Percentiles rank a stretch among this genome's conserved stretches.
phyloP scores from a whole-genome alignment of 1,140 invertebrate species.

The Anthonomus grandis region DNA sequence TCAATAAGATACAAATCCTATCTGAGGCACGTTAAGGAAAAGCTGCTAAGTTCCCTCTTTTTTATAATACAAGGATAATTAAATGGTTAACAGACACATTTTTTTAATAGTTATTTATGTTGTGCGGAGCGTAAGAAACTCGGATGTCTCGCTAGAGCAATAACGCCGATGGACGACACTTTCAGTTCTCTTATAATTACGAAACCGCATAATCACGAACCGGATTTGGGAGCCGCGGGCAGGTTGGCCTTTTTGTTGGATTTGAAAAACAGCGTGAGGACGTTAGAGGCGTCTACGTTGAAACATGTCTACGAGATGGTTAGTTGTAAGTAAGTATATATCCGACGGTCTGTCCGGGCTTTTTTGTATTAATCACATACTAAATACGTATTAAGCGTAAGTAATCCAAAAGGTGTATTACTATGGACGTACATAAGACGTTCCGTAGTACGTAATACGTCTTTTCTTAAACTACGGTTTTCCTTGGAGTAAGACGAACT shows the following conservation, averaged over 20 bases:
- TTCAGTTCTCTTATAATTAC: slow-evolving; percentile 31
- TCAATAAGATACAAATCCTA: too few species aligned
- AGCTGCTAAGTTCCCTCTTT: neutral
- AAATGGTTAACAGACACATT: neutral
- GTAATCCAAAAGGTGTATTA: too few species aligned
- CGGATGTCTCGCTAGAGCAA: slow-evolving; percentile 36
- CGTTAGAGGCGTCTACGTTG: slow-evolving; percentile 29
- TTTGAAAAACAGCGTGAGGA: slow-evolving; percentile 29
- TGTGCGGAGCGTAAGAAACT: slow-evolving; percentile 36
- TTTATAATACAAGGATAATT: too few species aligned
- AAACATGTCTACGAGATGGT: slow-evolving; percentile 40
- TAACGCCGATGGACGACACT: slow-evolving; percentile 29
- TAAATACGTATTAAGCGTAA: too few species aligned
- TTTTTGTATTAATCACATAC: too few species aligned
- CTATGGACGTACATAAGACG: too few species aligned
- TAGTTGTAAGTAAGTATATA: slow-evolving; percentile 34
- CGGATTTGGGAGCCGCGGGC: slow-evolving; percentile 35
- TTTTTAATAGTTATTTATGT: slow-evolving; percentile 33
- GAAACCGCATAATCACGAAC: slow-evolving; percentile 37
- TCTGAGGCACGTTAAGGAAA: too few species aligned
- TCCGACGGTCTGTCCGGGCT: too few species aligned
- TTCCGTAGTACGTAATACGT: too few species aligned
- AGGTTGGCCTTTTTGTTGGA: slow-evolving; percentile 33
- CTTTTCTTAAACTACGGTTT: too few species aligned
- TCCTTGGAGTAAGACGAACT: too few species aligned